Conservation (phyloP, 2,113 vertebrate species). For the Albula goreensis region DNA sequence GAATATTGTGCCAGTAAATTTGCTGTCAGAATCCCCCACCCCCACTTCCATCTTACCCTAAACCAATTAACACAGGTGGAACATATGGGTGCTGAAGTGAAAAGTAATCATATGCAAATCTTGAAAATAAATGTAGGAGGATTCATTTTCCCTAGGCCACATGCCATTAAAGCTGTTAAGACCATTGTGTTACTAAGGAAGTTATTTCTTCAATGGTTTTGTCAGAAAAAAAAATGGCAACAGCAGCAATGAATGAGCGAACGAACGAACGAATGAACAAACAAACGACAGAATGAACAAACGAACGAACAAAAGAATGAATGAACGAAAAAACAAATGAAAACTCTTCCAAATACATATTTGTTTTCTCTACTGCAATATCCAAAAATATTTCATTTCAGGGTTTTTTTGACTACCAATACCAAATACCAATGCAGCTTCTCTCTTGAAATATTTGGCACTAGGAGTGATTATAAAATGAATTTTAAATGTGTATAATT, state of each 20-base stretch:
- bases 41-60: slow-evolving; percentile 32
- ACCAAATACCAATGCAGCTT: not conserved
- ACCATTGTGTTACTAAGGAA: slow-evolving; percentile 18
- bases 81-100: slow-evolving; percentile 50
- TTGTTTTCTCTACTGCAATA: no score
- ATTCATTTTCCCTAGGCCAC: slow-evolving; percentile 48
- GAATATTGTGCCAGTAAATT: slow-evolving; percentile 19
- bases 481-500: not conserved
- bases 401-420: not conserved
- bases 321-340: no score
- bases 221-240: not conserved
- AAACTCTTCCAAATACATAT: no score
- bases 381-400: not conserved
- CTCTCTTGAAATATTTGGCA: not conserved
- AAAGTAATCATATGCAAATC: slow-evolving; percentile 61
- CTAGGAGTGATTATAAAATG: not conserved
- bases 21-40: not conserved
- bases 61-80: slow-evolving; percentile 59
- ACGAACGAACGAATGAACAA: no score
- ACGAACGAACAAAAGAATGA: no score
- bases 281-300: no score
- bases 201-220: slow-evolving; percentile 13
- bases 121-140: slow-evolving; percentile 37
- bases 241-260: not conserved
- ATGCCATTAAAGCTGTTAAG: slow-evolving; percentile 45